Conservation (phyloP, 2,797 vertebrate species). For the Paguma larvata region DNA sequence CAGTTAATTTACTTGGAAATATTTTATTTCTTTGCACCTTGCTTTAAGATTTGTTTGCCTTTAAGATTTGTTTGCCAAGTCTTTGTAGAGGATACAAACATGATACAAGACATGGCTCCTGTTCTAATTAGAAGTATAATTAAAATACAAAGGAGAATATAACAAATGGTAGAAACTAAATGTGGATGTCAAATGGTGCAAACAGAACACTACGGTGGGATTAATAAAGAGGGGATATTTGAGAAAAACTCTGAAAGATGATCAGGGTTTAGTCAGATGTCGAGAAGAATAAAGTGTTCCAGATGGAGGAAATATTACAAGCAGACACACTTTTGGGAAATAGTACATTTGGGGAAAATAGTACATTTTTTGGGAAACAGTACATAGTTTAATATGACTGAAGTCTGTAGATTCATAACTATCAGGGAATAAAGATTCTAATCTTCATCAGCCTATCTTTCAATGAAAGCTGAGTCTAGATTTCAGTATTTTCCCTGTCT, state of each 20-base stretch:
- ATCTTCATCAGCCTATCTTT: neutral
- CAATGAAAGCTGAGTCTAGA: neutral
- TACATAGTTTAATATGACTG: neutral
- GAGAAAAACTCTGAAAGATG: neutral
- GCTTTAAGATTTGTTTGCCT: conserved; percentile 15
- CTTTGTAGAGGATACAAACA: neutral
- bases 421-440: neutral
- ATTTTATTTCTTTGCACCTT: neutral
- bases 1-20: conserved; percentile 20
- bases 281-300: neutral
- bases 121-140: neutral
- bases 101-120: neutral
- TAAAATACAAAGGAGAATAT: neutral
- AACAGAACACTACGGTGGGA: neutral
- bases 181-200: neutral
- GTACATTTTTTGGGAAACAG: neutral
- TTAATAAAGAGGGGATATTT: neutral
- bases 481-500: neutral
- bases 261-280: neutral
- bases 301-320: neutral
- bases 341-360: neutral
- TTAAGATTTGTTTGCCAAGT: neutral
- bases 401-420: neutral
- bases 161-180: neutral
- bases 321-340: neutral